A percentile compares a stretch with the other conserved stretches of the same genome.
phyloP scores from a whole-genome alignment of 1,140 invertebrate species.

The Globodera ellingtonae region DNA sequence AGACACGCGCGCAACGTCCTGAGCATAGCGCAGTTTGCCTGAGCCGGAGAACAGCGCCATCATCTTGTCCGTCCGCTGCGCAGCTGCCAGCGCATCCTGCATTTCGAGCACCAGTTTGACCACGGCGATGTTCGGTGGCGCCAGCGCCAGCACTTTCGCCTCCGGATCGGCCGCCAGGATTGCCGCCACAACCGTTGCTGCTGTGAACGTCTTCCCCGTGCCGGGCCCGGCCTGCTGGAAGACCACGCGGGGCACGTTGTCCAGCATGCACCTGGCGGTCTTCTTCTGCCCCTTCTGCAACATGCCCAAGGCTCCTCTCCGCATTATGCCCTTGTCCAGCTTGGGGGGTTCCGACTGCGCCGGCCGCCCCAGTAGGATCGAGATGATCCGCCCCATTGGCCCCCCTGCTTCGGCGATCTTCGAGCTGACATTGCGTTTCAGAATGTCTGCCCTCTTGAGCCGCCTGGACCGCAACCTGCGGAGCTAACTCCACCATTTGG shows the following conservation, averaged over 20 bases:
- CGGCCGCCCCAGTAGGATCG: background rate
- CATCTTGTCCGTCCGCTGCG: background rate
- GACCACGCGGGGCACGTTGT: background rate
- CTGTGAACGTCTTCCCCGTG: background rate
- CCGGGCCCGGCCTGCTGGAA: background rate
- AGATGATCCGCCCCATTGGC: background rate
- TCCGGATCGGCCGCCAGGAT: background rate
- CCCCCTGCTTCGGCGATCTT: background rate
- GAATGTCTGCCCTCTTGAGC: background rate
- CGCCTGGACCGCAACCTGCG: background rate
- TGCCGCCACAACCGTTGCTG: background rate
- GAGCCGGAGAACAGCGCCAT: background rate
- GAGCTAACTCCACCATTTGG: background rate
- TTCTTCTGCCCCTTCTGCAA: background rate
- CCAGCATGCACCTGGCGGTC: background rate
- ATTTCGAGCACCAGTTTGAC: constrained; percentile 5
- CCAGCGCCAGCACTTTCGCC: background rate
- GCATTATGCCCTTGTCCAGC: background rate
- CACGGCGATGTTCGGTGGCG: constrained; percentile 8
- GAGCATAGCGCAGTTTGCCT: background rate
- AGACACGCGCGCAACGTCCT: background rate
- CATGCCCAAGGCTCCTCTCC: background rate
- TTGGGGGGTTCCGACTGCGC: background rate
- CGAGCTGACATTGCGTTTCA: background rate
- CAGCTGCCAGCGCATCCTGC: background rate